Evolutionary conservation across 2,888 invertebrate species (phyloP), one percentile per base, ranked within the genome.

Genomic region (Drosophila antonietae): DNA sequence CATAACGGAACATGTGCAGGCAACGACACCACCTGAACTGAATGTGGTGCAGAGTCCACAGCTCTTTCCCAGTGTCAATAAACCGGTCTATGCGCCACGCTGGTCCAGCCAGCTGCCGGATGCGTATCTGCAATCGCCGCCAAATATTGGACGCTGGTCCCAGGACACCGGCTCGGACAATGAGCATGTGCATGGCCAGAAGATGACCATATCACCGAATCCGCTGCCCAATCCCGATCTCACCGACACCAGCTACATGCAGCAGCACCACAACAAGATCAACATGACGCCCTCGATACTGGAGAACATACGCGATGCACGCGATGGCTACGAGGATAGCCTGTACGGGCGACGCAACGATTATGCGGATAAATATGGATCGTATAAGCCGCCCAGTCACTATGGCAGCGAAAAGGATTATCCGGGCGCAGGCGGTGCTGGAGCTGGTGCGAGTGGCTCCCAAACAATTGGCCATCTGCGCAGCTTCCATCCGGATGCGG

Each of bases 121-220:
- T 86, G 93, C 95, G 1, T 95, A 95, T 85, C 88, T 95, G 47
- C 94, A 94, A 9, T 93, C 93, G 62, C 92, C 94, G 23, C 93
- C 93, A 46, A 93, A 92, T 39, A 90, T 93, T 49, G 94, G 95
- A 20, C 94, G 96, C 41, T 96, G 97, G 97, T 96, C 96, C 0
- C 96, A 96, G 66, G 96, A 96, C 77, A 96, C 96, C 0, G 96
- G 95, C 9, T 96, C 96, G 0, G 97, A 96, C 90, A 96, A 95
- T 86, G 96, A 96, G 85, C 91, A 90, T 12, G 86, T 91, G 35
- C 94, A 94, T 64, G 92, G 92, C 2, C 92, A 94, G 83, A 94
- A 94, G 87, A 94, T 94, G 31, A 95, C 94, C 2, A 94, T 93
- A 66, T 95, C 95, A 39, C 96, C 96, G 0, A 95, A 96, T 83